Conservation (phyloP, 2,797 vertebrate genomes). For the Sebastes dallii region DNA sequence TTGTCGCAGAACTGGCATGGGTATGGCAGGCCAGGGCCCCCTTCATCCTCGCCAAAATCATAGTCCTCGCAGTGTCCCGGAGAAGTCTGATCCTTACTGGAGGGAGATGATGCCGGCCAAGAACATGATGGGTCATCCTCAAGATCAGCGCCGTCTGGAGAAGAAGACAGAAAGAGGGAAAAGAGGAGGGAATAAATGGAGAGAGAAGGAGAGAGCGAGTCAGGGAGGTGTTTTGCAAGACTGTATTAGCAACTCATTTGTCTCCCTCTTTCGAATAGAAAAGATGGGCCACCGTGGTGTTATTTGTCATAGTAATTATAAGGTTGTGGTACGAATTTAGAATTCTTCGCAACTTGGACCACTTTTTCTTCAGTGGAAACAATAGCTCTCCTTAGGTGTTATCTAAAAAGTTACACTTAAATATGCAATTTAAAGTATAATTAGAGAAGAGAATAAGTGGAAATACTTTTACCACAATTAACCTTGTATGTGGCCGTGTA, state of each 20-base stretch:
- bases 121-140: constrained; percentile 98
- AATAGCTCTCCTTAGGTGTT: constrained; percentile 75
- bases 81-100: constrained; percentile 98
- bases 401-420: constrained; percentile 78
- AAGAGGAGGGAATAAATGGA: constrained; percentile 14
- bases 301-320: constrained; percentile 72
- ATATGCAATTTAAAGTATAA: constrained; percentile 81
- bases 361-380: constrained; percentile 63
- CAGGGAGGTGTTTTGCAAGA: constrained; percentile 51
- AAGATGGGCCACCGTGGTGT: constrained; percentile 49
- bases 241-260: constrained; percentile 63
- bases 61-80: constrained; percentile 96
- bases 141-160: constrained; percentile 93
- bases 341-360: constrained; percentile 55
- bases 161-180: constrained; percentile 28
- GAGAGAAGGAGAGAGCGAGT: constrained; percentile 21
- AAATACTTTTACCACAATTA: constrained; percentile 85
- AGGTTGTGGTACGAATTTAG: constrained; percentile 61
- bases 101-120: constrained; percentile 98
- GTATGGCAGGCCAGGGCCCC: constrained; percentile 93
- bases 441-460: constrained; percentile 79
- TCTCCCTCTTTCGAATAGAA: constrained; percentile 60
- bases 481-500: constrained; percentile 87
- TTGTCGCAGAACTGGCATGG: constrained; percentile 99
- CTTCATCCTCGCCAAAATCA: constrained; percentile 98